phyloP scores from a whole-genome alignment of 2,113 vertebrate species.

The Leucosticte australis region DNA sequence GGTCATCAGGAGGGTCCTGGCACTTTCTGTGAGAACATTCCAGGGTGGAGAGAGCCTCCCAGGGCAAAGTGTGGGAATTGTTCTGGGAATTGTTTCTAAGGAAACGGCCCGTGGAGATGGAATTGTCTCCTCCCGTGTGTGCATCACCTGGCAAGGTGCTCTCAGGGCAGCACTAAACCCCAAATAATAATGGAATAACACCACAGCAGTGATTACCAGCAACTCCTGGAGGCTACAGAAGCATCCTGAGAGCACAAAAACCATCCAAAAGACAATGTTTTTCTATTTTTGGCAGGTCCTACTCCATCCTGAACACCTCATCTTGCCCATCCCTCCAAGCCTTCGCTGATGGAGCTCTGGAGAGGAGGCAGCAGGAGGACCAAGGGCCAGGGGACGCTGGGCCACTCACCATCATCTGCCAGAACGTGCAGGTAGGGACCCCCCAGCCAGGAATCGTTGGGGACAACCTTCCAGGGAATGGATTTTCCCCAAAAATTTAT shows the following conservation, averaged over 20 bases:
- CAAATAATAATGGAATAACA: background rate
- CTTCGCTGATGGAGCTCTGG: slow-evolving; percentile 80
- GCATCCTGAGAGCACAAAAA: background rate
- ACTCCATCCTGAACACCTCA: slow-evolving; percentile 85
- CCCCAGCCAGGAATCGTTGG: rapidly evolving
- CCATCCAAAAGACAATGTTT: background rate
- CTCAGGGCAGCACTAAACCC: background rate
- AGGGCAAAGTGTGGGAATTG: background rate
- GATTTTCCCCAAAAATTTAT: rapidly evolving
- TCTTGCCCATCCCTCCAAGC: slow-evolving; percentile 70
- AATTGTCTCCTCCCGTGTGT: background rate
- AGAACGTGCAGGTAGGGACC: slow-evolving; percentile 85
- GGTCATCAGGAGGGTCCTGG: background rate
- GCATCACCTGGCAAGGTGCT: background rate
- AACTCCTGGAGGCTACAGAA: background rate
- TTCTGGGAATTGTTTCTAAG: background rate
- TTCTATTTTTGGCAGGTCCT: slow-evolving; percentile 78
- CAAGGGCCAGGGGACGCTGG: slow-evolving; percentile 76
- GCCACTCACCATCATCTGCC: slow-evolving; percentile 85
- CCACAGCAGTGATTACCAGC: background rate
- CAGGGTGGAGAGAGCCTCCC: background rate
- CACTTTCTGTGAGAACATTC: background rate
- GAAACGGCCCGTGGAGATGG: background rate
- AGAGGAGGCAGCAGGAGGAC: slow-evolving; percentile 86
- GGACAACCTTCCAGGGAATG: background rate